Evolutionary conservation across 1,140 invertebrate species (phyloP).

Genomic region (Drosophila murphyi): DNA sequence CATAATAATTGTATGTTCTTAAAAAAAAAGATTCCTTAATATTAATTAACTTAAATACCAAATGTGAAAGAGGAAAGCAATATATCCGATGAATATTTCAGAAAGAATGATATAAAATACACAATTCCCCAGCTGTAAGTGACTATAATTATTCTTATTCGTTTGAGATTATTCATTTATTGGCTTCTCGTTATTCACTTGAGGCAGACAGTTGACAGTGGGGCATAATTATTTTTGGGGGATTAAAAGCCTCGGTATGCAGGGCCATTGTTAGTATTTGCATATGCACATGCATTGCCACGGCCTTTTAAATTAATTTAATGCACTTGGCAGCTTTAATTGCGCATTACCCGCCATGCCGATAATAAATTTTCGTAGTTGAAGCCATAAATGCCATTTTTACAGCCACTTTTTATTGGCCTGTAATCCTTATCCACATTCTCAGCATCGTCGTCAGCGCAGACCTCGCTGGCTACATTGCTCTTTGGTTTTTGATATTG

Average conservation of each 20-base stretch:
- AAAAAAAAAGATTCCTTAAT: too few relatives aligned
- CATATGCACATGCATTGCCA: conserved; percentile 37
- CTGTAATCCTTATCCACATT: conserved; percentile 42
- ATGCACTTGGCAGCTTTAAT: conserved; percentile 79
- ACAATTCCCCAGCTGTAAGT: conserved; percentile 21
- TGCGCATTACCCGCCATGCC: conserved; percentile 70
- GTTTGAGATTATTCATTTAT: conserved; percentile 14
- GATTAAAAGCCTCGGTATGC: conserved; percentile 7
- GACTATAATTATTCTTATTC: conserved; percentile 10
- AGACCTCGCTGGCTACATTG: conserved; percentile 20
- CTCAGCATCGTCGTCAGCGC: conserved; percentile 15
- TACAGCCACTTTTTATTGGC: conserved; percentile 78
- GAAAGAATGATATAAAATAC: too few relatives aligned
- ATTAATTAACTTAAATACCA: too few relatives aligned
- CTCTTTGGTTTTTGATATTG: conserved; percentile 16
- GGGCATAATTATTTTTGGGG: not conserved
- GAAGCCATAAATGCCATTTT: conserved; percentile 72
- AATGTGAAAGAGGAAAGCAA: too few relatives aligned
- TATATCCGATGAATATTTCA: not conserved
- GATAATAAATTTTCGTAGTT: conserved; percentile 75
- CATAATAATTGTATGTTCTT: too few relatives aligned
- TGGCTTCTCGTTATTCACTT: conserved; percentile 6
- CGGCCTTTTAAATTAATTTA: conserved; percentile 70
- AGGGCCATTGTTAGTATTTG: conserved; percentile 16
- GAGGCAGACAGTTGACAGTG: not conserved